These are phyloP conservation scores for Montifringilla adamsi DNA, from an alignment of 2,113 vertebrate genomes.

Conservation along the genomic window DNA sequence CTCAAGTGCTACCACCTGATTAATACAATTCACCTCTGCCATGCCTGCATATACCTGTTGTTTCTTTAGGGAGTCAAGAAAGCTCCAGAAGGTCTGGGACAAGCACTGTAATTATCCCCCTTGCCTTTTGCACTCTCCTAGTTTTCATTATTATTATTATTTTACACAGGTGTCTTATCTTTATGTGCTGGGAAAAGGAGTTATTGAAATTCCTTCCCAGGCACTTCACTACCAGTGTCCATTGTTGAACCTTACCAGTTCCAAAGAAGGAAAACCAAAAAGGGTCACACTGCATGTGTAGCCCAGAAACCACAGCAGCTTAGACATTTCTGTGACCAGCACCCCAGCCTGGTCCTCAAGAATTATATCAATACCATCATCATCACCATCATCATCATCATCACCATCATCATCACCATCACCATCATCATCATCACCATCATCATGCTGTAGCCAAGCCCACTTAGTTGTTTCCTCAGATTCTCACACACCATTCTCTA, in stretches of 20 bases:
- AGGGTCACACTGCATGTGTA: background rate
- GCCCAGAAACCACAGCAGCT: background rate
- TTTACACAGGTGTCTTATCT: background rate
- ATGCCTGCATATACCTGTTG: background rate
- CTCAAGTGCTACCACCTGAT: background rate
- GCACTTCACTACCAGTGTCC: background rate
- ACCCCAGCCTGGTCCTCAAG: background rate
- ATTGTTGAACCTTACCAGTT: background rate
- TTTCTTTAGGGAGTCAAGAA: background rate
- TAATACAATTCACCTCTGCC: background rate
- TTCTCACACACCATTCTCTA: background rate
- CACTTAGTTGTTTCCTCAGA: background rate
- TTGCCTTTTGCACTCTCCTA: background rate
- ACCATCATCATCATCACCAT: background rate
- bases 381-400: background rate
- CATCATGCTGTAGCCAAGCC: background rate
- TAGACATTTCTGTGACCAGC: background rate
- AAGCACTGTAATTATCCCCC: background rate
- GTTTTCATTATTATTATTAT: background rate
- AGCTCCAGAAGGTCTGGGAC: background rate
- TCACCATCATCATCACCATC: background rate
- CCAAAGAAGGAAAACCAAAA: background rate
- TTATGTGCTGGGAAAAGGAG: background rate
- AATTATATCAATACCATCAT: background rate
- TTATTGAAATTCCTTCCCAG: background rate